Evolutionary conservation across 2,888 invertebrate genomes (phyloP).

Genomic region (Synergus japonicus): DNA sequence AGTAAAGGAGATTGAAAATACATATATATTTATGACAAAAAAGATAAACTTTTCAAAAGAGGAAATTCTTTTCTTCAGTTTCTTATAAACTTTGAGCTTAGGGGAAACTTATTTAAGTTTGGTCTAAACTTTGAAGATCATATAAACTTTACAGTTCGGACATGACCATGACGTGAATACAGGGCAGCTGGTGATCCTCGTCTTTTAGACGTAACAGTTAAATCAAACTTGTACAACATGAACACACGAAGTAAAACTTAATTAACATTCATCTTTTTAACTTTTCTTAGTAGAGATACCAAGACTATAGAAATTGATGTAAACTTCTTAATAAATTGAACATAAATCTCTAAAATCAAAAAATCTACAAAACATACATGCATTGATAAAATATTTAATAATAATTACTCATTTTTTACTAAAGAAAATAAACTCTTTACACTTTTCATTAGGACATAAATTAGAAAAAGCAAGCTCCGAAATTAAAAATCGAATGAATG

Average conservation of each 20-base stretch:
- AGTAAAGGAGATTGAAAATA: background rate
- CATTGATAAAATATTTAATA: too few relatives aligned
- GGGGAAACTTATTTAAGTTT: slow-evolving; percentile 34
- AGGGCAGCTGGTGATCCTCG: background rate
- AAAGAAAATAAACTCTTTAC: background rate
- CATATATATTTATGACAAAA: background rate
- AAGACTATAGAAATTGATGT: background rate
- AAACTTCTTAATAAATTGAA: background rate
- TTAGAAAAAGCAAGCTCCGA: background rate
- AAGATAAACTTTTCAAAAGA: slow-evolving; percentile 1
- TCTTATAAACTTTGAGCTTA: slow-evolving; percentile 28
- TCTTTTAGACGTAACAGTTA: background rate
- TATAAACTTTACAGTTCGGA: slow-evolving; percentile 33
- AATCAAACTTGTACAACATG: slow-evolving; percentile 24
- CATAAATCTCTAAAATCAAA: background rate
- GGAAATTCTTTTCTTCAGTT: slow-evolving; percentile 4
- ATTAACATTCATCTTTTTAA: background rate
- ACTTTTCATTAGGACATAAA: too few relatives aligned
- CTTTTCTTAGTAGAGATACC: background rate
- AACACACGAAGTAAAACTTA: background rate
- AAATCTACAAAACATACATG: too few relatives aligned
- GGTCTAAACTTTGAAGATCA: slow-evolving; percentile 32
- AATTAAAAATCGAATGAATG: slow-evolving; percentile 18
- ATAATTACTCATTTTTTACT: too few relatives aligned
- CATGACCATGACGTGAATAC: slow-evolving; percentile 37